phyloP scores from a whole-genome alignment of 2,113 vertebrate genomes.

The Parus major region DNA sequence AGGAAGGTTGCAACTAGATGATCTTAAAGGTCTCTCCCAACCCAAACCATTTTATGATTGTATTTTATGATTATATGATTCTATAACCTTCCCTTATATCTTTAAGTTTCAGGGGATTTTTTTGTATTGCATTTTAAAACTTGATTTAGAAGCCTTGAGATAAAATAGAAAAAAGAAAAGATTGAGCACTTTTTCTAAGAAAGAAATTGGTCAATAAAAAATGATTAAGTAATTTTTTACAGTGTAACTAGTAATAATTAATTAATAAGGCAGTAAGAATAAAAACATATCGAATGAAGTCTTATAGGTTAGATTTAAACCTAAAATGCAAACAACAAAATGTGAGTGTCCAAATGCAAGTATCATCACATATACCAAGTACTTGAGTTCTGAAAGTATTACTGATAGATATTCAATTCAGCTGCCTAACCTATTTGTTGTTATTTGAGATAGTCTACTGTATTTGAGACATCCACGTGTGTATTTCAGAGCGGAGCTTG shows the following conservation, averaged over 20 bases:
- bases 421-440: not conserved
- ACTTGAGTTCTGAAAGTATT: not conserved
- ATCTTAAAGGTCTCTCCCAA: not conserved
- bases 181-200: not conserved
- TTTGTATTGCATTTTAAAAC: not conserved
- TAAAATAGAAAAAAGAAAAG: not conserved
- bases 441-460: not conserved
- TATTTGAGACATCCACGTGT: not conserved
- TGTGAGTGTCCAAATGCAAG: not conserved
- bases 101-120: not conserved
- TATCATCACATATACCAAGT: not conserved
- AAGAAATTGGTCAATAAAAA: not conserved
- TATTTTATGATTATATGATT: not conserved
- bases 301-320: not conserved
- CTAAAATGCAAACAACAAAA: not conserved
- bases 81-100: not conserved
- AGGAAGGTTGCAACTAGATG: fast-evolving
- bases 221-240: not conserved
- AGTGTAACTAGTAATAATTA: not conserved
- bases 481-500: not conserved
- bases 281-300: not conserved
- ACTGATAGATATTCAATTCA: not conserved
- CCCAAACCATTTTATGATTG: not conserved
- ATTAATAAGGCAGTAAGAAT: not conserved
- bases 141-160: not conserved